Evolutionary conservation across 2,113 vertebrate genomes (phyloP).

Genomic region (Ia io): DNA sequence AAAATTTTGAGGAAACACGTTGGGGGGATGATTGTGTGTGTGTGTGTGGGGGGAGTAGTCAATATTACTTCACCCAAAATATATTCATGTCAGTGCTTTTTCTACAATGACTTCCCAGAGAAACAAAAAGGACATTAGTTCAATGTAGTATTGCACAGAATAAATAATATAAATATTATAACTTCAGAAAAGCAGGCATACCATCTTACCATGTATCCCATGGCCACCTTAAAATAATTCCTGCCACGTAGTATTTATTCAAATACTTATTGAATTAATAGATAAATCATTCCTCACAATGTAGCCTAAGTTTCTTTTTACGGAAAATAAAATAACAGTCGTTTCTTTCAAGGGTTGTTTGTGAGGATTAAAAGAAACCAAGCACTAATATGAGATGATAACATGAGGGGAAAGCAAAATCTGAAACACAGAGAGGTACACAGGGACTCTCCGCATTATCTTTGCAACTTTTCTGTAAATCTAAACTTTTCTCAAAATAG

Average conservation of each 20-base stretch:
- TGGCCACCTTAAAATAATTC: not conserved
- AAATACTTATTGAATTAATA: slow-evolving; percentile 9
- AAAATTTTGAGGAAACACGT: not conserved
- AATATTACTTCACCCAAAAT: not conserved
- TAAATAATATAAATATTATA: slow-evolving; percentile 15
- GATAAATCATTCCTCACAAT: slow-evolving; percentile 14
- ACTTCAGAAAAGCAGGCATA: not conserved
- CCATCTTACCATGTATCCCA: not conserved
- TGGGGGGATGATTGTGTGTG: no score
- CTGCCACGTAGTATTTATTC: not conserved
- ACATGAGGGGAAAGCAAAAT: not conserved
- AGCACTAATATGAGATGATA: not conserved
- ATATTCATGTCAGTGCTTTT: not conserved
- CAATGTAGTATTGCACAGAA: not conserved
- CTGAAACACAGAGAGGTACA: not conserved
- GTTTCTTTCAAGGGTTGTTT: not conserved
- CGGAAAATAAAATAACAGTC: slow-evolving; percentile 2
- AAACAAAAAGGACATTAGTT: not conserved
- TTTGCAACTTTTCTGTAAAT: slow-evolving; percentile 13
- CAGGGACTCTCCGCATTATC: not conserved
- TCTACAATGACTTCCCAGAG: slow-evolving; percentile 2
- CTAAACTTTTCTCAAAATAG: slow-evolving; percentile 26
- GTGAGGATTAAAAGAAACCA: slow-evolving; percentile 31
- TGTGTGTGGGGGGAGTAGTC: no score
- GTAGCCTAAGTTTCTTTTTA: not conserved